These are phyloP conservation scores for Drosophila pegasa DNA, from an alignment of 2,888 invertebrate species.

Conservation along the genomic window DNA sequence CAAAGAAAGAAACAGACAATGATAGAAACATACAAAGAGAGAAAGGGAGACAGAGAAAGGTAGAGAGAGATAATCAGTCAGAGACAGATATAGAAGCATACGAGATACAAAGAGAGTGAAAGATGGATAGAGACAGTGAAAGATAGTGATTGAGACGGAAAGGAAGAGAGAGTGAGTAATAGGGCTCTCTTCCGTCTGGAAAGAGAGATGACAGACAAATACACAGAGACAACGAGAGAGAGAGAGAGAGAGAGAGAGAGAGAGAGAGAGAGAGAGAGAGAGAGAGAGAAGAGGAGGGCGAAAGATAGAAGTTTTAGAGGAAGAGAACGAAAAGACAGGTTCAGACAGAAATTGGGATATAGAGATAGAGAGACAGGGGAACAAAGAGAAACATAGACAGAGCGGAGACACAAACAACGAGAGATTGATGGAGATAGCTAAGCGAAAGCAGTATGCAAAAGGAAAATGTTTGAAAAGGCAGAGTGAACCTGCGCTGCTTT, in stretches of 20 bases:
- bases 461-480: background rate
- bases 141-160: conserved; percentile 10
- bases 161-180: conserved; percentile 1
- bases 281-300: no score
- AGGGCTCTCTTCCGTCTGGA: no score
- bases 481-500: background rate
- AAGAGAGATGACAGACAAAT: background rate
- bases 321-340: background rate
- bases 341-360: no score
- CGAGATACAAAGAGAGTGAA: background rate
- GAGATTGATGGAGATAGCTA: conserved; percentile 3
- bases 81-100: background rate
- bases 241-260: conserved; percentile 5
- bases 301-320: background rate
- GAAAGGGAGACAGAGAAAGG: background rate
- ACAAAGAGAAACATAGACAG: conserved; percentile 6
- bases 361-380: background rate
- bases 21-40: no score
- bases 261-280: background rate
- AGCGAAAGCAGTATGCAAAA: conserved; percentile 25
- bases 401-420: background rate
- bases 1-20: background rate
- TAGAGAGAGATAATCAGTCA: background rate
- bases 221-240: background rate
- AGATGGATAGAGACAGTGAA: background rate